A percentile compares a stretch with the other conserved stretches of the same genome.
Evolutionary conservation across 2,113 vertebrate species (phyloP).

Genomic region (Sinocyclocheilus grahami): DNA sequence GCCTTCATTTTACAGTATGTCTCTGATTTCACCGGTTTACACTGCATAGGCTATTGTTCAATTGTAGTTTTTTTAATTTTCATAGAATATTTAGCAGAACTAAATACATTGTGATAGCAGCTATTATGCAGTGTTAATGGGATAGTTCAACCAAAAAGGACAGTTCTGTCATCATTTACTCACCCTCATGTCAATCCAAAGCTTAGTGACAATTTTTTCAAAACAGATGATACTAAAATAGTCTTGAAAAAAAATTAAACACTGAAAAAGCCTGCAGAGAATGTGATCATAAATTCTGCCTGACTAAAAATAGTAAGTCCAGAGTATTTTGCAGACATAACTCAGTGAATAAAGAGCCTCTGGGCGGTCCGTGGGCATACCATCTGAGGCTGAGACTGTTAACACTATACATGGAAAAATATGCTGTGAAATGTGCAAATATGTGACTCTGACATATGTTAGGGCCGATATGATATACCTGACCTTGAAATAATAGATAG

Average conservation of each 20-base stretch:
- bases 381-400: not conserved
- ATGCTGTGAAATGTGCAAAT: conserved; percentile 28
- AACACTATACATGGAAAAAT: conserved; percentile 44
- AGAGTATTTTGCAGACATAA: not conserved
- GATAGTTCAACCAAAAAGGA: too few species aligned
- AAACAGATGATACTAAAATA: not conserved
- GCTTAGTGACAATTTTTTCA: not conserved
- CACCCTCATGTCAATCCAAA: not conserved
- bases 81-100: not conserved
- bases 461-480: conserved; percentile 29
- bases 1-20: not conserved
- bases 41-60: not conserved
- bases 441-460: conserved; percentile 30
- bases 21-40: not conserved
- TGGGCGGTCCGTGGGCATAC: not conserved
- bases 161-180: too few species aligned
- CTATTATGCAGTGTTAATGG: too few species aligned
- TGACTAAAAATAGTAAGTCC: not conserved
- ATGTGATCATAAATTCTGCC: not conserved
- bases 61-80: not conserved
- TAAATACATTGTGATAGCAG: not conserved
- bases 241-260: too few species aligned
- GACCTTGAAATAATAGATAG: conserved; percentile 39
- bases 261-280: not conserved
- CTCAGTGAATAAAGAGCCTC: not conserved